phyloP scores from a whole-genome alignment of 2,888 invertebrate species.

The Alviniconcha strummeri region DNA sequence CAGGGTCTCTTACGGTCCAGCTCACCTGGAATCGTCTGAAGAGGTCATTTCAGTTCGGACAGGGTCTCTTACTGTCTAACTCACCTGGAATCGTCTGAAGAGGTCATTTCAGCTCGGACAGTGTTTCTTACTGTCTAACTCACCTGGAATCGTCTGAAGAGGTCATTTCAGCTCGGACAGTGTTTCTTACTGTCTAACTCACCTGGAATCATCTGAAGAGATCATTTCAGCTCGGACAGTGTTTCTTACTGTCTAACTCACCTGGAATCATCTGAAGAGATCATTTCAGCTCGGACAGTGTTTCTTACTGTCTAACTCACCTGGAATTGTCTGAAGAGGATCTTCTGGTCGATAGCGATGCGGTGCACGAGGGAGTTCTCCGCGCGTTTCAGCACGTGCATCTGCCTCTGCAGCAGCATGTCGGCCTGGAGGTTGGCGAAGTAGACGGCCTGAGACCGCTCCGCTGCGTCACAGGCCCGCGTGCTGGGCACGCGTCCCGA shows the following conservation, averaged over 20 bases:
- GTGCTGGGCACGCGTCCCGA: slow-evolving; percentile 8
- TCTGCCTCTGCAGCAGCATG: slow-evolving; percentile 49
- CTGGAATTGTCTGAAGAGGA: slow-evolving; percentile 56
- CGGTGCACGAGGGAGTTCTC: slow-evolving; percentile 54
- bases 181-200: not conserved
- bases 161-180: not conserved
- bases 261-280: slow-evolving; percentile 54
- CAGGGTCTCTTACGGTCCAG: not conserved
- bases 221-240: no score
- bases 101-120: no score
- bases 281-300: no score
- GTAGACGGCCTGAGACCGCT: slow-evolving; percentile 55
- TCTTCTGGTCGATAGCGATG: slow-evolving; percentile 59
- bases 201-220: slow-evolving; percentile 55
- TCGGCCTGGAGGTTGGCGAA: slow-evolving; percentile 59
- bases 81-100: no score
- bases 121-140: not conserved
- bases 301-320: slow-evolving; percentile 30
- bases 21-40: no score
- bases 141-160: slow-evolving; percentile 55
- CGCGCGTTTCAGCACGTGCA: slow-evolving; percentile 52
- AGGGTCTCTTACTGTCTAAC: no score
- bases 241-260: slow-evolving; percentile 15
- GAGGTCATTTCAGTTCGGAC: no score
- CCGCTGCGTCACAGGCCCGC: slow-evolving; percentile 48